Base-by-base conservation (phyloP, 2,113 vertebrate genomes). In the Clarias macrocephalus region DNA sequence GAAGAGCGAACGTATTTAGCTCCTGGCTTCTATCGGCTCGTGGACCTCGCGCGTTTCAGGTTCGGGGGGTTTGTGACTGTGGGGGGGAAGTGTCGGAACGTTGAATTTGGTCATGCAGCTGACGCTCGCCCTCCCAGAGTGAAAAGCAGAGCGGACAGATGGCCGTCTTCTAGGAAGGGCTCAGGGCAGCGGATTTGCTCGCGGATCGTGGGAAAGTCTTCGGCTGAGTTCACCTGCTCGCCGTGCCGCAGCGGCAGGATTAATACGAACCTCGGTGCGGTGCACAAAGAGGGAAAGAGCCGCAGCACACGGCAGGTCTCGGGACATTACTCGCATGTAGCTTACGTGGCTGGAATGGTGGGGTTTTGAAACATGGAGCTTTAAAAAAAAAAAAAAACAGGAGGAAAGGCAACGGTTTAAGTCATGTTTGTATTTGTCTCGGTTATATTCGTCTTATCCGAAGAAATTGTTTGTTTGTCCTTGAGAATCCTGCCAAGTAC, bases 121-220 rank as follows among this genome's bases (percentile, higher is more conserved):
- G 93, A 93, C 91, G 93, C 94, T 91, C 93, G 91, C 89, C 92
- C 93, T 92, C 92, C 92, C 93, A 93, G 91, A 92, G 92, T 92
- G 92, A 93, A 94, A 93, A 94, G 57, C 93, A 94, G 91, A 94
- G 83, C 88, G 91, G 93, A 95, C 95, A 95, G 95, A 96, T 96
- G 95, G 95, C 92, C 88, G 92, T 91, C 93, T 93, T 92, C 92
- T 91, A 93, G 93, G 91, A 93, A 93, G 93, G 93, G 94, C 93
- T 94, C 75, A 90, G 94, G 92, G 93, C 92, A 90, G 90, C 89
- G 92, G 94, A 93, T 94, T 93, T 94, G 91, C 93, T 94, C 92
- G 91, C 85, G 91, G 94, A 95, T 93, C 95, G 94, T 95, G 94
- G 94, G 95, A 96, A 96, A 94, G 93, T 93, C 92, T 94, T 91